Conservation (phyloP, 2,113 vertebrate genomes). For the Vimba vimba region DNA sequence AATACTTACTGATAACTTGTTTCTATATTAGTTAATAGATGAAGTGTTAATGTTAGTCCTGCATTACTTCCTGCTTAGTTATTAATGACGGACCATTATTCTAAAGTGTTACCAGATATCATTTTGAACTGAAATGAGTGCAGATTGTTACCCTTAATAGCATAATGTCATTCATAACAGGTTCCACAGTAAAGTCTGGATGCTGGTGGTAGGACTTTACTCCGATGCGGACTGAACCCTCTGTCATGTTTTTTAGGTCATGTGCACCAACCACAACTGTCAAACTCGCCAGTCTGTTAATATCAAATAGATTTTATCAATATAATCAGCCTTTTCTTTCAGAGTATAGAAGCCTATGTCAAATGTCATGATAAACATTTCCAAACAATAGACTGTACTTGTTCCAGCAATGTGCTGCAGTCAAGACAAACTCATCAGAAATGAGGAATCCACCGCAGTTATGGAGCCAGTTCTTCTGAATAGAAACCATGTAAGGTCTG, state of each 20-base stretch:
- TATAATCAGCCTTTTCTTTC: neutral
- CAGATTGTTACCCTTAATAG: conserved; percentile 42
- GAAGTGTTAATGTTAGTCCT: no score
- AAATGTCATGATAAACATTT: neutral
- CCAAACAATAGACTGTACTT: neutral
- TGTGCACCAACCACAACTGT: conserved; percentile 13
- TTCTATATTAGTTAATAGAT: no score
- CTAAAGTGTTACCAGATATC: neutral
- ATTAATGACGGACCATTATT: no score
- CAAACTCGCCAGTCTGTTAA: neutral
- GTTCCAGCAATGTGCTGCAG: conserved; percentile 67
- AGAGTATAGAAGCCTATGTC: neutral
- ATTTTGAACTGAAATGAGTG: neutral
- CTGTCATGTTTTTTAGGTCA: neutral
- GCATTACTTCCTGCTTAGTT: no score
- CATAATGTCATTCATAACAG: conserved; percentile 25
- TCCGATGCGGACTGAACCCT: neutral
- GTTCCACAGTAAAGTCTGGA: neutral
- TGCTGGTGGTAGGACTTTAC: conserved; percentile 1
- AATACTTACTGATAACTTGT: no score
- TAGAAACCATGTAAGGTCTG: neutral
- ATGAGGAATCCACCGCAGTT: conserved; percentile 76
- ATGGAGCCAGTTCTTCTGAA: conserved; percentile 59
- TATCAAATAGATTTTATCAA: neutral
- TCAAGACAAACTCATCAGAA: conserved; percentile 74